Base-by-base conservation (phyloP, 53 echinoderm and acorn worm species). In the Crossaster papposus region DNA sequence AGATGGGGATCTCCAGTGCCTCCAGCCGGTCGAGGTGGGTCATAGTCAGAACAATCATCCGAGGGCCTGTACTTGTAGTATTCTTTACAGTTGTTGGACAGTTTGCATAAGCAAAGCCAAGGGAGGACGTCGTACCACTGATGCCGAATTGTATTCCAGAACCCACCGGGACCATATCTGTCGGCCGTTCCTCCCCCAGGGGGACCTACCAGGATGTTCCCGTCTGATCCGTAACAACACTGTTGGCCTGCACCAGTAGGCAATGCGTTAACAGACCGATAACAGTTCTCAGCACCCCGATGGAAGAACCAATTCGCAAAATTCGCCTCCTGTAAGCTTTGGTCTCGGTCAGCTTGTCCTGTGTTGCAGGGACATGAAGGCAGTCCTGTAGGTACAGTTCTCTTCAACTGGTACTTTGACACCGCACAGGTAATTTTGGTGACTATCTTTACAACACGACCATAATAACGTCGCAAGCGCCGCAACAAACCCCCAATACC, bases 1-100 rank as follows among this genome's bases (percentile, higher is more conserved):
- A 93, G 73, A 75, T 93, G 94, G 3, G 91, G 94, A 79, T 93
- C 94, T 24, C 91, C 94, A 9, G 79, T 91, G 7, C 94, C 94
- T 18, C 52, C 62, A 9, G 91, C 91, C 52, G 91, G 89, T 23
- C 65, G 68, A 44, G 89, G 91, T 23, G 91, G 94, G 12, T 44
- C 73, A 53, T 93, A 93, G 22, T 82, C 77, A 2, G 88, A 85
- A 53, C 94, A 93, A 64, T 91, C 91, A 51, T 93, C 91, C 6
- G 94, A 93, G 55, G 82, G 91, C 32, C 91, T 82, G 50, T 81
- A 77, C 11, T 55, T 37, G 71, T 93, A 93, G 28, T 93, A 93
- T 12, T 7, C 38, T 8, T 93, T 55, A 34, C 93, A 93, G 64
- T 93, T 53, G 31, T 77, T 29, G 2, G 31, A 30, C 29, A 88